Evolutionary conservation across 2,113 vertebrate genomes (phyloP).

Genomic region (Turnix velox): DNA sequence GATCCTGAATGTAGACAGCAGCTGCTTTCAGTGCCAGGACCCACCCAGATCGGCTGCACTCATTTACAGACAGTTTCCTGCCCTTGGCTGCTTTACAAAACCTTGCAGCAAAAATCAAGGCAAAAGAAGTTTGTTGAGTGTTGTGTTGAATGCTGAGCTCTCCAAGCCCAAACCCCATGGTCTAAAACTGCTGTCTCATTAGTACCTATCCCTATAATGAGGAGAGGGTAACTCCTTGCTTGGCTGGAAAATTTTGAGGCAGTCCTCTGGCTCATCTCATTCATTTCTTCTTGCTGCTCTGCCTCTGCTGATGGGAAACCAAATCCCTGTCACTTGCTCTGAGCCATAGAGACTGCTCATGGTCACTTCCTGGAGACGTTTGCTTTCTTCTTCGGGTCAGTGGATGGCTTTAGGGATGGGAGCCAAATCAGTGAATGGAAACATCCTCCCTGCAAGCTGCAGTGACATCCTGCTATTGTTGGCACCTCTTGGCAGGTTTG

Average conservation of each 20-base stretch:
- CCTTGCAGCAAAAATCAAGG: neutral
- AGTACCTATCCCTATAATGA: neutral
- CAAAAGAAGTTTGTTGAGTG: neutral
- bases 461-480: conserved; percentile 69
- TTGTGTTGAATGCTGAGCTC: neutral
- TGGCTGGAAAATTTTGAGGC: neutral
- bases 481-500: conserved; percentile 58
- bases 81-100: neutral
- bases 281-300: neutral
- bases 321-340: neutral
- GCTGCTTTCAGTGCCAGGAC: neutral
- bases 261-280: neutral
- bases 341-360: neutral
- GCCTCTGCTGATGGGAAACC: neutral
- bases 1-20: neutral
- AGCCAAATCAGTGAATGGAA: conserved; percentile 40
- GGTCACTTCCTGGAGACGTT: conserved; percentile 35
- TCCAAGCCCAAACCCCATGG: neutral
- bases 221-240: neutral
- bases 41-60: neutral
- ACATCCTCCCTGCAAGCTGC: conserved; percentile 34
- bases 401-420: neutral
- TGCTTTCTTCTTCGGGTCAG: conserved; percentile 23
- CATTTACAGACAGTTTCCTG: neutral
- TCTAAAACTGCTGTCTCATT: neutral